These are phyloP conservation scores for Callopanchax toddi DNA, from an alignment of 2,113 vertebrate species.

Conservation along the genomic window DNA sequence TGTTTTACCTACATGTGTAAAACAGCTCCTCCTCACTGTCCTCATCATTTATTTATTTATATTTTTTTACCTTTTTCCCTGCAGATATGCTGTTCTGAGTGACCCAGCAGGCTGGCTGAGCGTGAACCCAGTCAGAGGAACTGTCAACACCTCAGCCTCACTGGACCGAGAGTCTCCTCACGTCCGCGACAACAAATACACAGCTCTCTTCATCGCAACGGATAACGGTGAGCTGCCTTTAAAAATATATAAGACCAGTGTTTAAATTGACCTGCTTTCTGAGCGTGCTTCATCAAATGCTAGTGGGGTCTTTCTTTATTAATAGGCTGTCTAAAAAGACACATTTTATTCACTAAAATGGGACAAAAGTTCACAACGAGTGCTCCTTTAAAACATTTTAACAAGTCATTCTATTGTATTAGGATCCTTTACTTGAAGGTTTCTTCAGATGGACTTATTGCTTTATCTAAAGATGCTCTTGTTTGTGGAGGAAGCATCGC, in stretches of 20 bases:
- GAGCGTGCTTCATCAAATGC: no score
- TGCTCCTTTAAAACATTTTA: neutral
- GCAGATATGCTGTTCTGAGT: slow-evolving; percentile 88
- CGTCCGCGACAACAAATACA: slow-evolving; percentile 90
- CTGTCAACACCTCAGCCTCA: slow-evolving; percentile 86
- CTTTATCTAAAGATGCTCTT: slow-evolving; percentile 21
- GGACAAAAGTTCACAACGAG: neutral
- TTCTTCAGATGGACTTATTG: neutral
- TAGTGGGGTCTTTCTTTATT: no score
- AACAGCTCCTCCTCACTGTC: no score
- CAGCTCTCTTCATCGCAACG: slow-evolving; percentile 90
- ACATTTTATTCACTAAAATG: neutral
- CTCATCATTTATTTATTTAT: neutral
- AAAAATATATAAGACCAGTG: neutral
- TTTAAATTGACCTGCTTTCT: neutral
- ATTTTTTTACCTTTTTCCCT: neutral
- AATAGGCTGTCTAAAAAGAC: neutral
- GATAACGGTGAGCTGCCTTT: slow-evolving; percentile 87
- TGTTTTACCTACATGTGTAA: no score
- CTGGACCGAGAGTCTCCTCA: slow-evolving; percentile 92
- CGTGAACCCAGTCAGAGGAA: slow-evolving; percentile 91
- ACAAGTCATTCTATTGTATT: neutral
- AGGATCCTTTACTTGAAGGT: neutral
- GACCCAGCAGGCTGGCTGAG: slow-evolving; percentile 95
- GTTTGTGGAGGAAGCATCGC: neutral